Base-by-base conservation (phyloP, 2,888 invertebrate genomes). In the Cheilosia vulpina region DNA sequence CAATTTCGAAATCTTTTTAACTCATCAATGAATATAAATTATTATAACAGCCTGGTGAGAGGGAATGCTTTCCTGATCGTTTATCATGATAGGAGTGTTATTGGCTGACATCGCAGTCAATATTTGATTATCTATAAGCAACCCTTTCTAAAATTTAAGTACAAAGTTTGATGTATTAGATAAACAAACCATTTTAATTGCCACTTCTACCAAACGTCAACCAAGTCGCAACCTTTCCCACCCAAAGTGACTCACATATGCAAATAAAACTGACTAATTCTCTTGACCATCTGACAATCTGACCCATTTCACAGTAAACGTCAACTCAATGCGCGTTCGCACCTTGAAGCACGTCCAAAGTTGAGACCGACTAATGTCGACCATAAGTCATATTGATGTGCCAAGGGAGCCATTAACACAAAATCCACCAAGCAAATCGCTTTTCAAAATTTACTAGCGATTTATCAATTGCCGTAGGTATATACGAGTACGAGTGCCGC, bases 321-420 rank as follows among this genome's bases (percentile, higher is more conserved):
- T 47, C 45, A 58, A 57, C 7, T 31, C 34, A 2, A 31, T 43
- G 45, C 27, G 55, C 27, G 21, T 47, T 57, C 57, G 41, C 34
- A 52, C 63, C 52, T 65, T 43, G 2, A 19, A 52, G 34, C 24
- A 19, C 13, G 43, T 19, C 55, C 21, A 38, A 55, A 45, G 53
- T 11, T 38, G 43, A 47, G 45, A 34, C 13, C 63, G 24, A 63
- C 52, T 24, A 52, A 53, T 52, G 31, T 50, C 78, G 27, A 21
- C 47, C 63, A 78, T 71, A 71, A 78, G 50, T 79, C 78, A 79
- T 58, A 55, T 47, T 55, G 27, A 45, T 65, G 17, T 50, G 60
- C 73, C 19, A 21, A 75, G 41, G 75, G 55, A 80, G 66, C 62
- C 68, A 80, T 80, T 80, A 75, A 68, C 75, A 80, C 66, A 80